phyloP scores from a whole-genome alignment of 2,797 vertebrate species.

The Otus scops region DNA sequence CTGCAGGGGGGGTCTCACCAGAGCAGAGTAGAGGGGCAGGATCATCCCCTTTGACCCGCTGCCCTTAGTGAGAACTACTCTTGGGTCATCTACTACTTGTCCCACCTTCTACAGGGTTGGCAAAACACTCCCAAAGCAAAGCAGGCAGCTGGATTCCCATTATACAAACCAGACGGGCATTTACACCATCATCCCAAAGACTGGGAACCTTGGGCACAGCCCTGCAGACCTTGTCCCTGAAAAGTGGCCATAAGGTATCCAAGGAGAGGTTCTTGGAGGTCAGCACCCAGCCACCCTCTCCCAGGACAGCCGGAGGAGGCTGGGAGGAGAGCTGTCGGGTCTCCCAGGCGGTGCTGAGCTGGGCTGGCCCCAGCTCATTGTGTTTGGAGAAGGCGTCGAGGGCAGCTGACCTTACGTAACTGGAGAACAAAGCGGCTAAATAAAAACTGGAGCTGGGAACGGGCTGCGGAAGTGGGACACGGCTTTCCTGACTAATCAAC shows the following conservation, averaged over 20 bases:
- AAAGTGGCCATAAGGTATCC: not conserved
- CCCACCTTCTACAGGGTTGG: not conserved
- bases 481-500: slow-evolving; percentile 40
- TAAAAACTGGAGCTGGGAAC: slow-evolving; percentile 30
- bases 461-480: slow-evolving; percentile 35
- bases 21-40: not conserved
- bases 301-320: fast-evolving
- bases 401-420: slow-evolving; percentile 36
- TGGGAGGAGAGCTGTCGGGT: fast-evolving
- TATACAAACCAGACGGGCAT: fast-evolving
- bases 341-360: not conserved
- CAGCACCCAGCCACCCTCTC: not conserved
- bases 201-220: not conserved
- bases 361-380: not conserved
- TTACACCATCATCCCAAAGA: not conserved
- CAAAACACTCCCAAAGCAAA: not conserved
- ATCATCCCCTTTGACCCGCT: not conserved
- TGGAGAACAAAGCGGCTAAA: slow-evolving; percentile 16
- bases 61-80: not conserved
- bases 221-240: no score
- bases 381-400: not conserved
- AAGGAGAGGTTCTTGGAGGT: not conserved
- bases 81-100: not conserved
- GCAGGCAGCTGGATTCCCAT: not conserved
- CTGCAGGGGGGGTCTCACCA: not conserved